Conservation (phyloP, 2,113 vertebrate species). For the Macheiramphus alcinus region DNA sequence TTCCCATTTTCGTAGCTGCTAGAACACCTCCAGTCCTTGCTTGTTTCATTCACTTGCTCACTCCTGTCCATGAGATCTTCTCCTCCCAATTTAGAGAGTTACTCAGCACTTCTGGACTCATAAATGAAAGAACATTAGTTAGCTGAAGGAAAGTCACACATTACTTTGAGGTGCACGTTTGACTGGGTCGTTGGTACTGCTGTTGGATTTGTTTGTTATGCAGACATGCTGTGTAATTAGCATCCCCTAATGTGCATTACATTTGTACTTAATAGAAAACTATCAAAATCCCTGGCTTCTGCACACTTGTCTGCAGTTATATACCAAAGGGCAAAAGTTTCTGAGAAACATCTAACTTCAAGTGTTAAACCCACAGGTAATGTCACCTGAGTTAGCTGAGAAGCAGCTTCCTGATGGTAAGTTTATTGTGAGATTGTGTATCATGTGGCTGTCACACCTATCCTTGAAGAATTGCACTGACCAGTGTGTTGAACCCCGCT, state of each 20-base stretch:
- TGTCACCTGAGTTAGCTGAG: neutral
- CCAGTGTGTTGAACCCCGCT: accelerated
- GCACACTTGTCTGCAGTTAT: neutral
- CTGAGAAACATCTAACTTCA: neutral
- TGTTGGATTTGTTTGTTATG: neutral
- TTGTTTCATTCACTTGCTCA: slow-evolving; percentile 13
- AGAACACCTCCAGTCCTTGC: neutral
- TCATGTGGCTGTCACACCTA: neutral
- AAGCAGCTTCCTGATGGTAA: accelerated
- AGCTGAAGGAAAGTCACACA: neutral
- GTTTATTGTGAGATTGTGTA: accelerated
- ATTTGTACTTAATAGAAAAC: neutral
- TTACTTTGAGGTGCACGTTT: accelerated
- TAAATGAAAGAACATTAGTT: neutral
- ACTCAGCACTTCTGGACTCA: slow-evolving; percentile 7
- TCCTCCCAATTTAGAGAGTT: neutral
- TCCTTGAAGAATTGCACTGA: neutral
- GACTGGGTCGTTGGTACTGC: neutral
- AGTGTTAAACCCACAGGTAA: neutral
- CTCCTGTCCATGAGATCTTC: neutral
- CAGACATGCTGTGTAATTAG: neutral
- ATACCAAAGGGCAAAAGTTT: neutral
- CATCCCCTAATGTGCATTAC: neutral
- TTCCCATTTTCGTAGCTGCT: neutral
- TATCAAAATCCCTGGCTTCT: neutral